These are phyloP conservation scores for Ridgeia piscesae DNA, from an alignment of 1,140 invertebrate species.

Conservation along the genomic window DNA sequence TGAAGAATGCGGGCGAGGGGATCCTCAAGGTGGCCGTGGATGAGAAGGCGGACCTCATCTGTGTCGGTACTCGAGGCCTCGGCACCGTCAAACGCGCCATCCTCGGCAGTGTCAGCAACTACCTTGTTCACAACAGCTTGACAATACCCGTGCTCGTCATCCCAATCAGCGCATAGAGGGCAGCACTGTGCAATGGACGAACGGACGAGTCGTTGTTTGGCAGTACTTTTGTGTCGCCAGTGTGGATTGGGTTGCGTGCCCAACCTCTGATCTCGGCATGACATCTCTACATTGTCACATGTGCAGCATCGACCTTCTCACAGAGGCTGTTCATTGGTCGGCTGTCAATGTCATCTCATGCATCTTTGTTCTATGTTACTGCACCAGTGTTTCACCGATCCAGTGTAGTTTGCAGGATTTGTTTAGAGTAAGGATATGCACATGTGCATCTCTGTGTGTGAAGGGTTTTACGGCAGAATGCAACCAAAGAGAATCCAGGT, in stretches of 20 bases:
- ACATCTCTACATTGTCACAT: neutral
- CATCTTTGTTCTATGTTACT: neutral
- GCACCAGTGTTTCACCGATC: neutral
- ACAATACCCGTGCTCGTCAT: constrained; percentile 21
- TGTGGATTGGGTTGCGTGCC: neutral
- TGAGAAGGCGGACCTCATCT: constrained; percentile 23
- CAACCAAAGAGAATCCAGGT: no score
- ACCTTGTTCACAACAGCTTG: constrained; percentile 21
- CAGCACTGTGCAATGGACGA: neutral
- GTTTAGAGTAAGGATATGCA: neutral
- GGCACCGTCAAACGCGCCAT: constrained; percentile 20
- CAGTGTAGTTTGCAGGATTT: neutral
- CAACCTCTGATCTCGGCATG: neutral
- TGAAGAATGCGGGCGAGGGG: constrained; percentile 28
- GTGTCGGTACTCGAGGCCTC: constrained; percentile 23
- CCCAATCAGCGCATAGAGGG: constrained; percentile 5
- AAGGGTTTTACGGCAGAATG: no score
- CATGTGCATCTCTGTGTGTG: neutral
- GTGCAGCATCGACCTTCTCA: neutral
- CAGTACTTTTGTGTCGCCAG: neutral
- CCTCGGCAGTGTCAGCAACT: constrained; percentile 30
- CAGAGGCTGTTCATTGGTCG: neutral
- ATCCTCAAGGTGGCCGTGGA: constrained; percentile 25
- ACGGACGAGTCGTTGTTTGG: neutral
- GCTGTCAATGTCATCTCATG: neutral